phyloP scores from a whole-genome alignment of 2,888 invertebrate species.

The Mythimna albipuncta region DNA sequence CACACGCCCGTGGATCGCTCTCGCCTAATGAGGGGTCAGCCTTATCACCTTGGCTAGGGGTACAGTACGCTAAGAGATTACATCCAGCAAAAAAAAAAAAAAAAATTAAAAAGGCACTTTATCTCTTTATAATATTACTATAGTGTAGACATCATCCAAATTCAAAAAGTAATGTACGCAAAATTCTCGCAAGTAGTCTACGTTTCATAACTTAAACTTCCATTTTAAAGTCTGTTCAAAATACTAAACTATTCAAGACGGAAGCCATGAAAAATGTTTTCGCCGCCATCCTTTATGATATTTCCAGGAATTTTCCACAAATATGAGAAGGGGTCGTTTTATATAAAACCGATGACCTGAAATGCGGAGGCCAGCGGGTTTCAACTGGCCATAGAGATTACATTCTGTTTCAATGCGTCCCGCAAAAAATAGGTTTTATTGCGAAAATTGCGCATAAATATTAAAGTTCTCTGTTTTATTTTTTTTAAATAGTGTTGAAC shows the following conservation, averaged over 20 bases:
- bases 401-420: constrained; percentile 72
- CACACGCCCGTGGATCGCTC: no score
- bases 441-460: constrained; percentile 56
- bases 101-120: no score
- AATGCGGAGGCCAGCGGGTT: constrained; percentile 72
- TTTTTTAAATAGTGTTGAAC: constrained; percentile 54
- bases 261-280: constrained; percentile 53
- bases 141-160: not conserved
- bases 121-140: no score
- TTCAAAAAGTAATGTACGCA: constrained; percentile 5
- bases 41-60: no score
- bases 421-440: constrained; percentile 67
- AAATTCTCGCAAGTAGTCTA: constrained; percentile 9
- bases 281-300: constrained; percentile 34
- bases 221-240: constrained; percentile 32
- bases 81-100: no score
- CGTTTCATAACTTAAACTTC: not conserved
- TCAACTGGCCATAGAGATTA: constrained; percentile 68
- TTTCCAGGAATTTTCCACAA: constrained; percentile 65
- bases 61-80: no score
- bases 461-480: constrained; percentile 47
- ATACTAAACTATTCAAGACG: constrained; percentile 33
- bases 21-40: no score
- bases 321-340: constrained; percentile 68
- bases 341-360: constrained; percentile 77